Evolutionary conservation across 2,113 vertebrate genomes (phyloP).

Genomic region (Pipra filicauda): DNA sequence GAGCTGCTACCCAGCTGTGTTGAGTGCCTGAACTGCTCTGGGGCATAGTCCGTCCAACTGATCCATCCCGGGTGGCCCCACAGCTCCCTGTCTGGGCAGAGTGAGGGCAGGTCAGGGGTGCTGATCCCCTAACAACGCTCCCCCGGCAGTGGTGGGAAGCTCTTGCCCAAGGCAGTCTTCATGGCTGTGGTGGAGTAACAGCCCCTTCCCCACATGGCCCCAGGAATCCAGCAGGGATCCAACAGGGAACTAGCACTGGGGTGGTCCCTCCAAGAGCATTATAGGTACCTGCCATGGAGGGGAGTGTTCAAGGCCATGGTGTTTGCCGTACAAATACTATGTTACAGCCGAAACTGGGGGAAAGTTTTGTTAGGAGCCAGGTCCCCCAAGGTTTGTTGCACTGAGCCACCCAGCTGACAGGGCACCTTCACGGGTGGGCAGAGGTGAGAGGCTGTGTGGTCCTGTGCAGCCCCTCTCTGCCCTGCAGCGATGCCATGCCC

Average conservation of each 20-base stretch:
- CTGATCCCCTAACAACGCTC: accelerated
- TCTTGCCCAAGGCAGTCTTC: background rate
- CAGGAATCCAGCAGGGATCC: background rate
- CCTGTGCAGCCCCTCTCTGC: background rate
- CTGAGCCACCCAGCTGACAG: background rate
- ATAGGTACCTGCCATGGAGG: background rate
- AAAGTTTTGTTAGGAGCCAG: background rate
- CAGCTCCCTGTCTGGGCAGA: accelerated
- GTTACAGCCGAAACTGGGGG: background rate
- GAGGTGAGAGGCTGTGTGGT: background rate
- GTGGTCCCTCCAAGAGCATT: background rate
- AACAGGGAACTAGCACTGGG: accelerated
- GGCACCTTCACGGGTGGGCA: accelerated
- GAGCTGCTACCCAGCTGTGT: background rate
- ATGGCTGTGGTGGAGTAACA: background rate
- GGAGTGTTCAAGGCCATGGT: background rate
- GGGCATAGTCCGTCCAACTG: background rate
- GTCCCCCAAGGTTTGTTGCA: background rate
- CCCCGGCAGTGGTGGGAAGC: accelerated
- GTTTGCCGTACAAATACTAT: background rate
- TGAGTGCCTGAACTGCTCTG: background rate
- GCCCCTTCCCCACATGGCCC: accelerated
- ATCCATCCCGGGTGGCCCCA: accelerated
- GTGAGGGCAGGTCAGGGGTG: background rate
- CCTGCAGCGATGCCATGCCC: accelerated